Base-by-base conservation (phyloP, 2,113 vertebrate species). In the Channa argus region DNA sequence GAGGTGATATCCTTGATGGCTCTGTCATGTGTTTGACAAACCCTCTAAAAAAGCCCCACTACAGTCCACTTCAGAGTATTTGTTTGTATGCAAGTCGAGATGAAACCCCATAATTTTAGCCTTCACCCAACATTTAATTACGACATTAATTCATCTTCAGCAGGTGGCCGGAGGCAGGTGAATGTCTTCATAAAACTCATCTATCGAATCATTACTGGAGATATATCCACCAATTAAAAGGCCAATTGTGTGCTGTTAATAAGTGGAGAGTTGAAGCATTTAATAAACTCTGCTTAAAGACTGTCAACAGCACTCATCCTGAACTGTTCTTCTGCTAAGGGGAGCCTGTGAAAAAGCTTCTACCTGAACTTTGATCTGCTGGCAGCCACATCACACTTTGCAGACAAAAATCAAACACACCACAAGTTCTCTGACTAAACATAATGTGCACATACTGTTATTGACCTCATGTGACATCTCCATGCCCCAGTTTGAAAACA, bases 101-200 rank as follows among this genome's bases (percentile, higher is more conserved):
- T 67, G 44, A 77, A 71, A 64, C 49, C 7, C 51, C 38, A 54
- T 53, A 75, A 77, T 71, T 82, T 71, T 11, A 80, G 62, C 64
- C 63, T 37, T 70, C 61, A 11, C 54, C 53, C 50, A 44, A 44
- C 69, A 49, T 60, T 79, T 70, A 84, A 76, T 88, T 76, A 89
- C 45, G 51, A 4, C 79, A 71, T 80, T 86, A 61, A 77, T 66
- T 80, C 73, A 84, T 84, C 63, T 86, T 39, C 37, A 69, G 77
- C 74, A 70, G 62, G 80, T 77, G 77, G 75, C 76, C 60, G n/a
- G 37, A 52, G 52, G 73, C 75, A 77, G 78, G 76, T 72, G 85
- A 87, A 58, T 5, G 50, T 47, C 69, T 70, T 14, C 15, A 38
- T 74, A 55, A 78, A 71, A 60, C 53, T 15, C 50, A 68, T 38